Conservation (phyloP, 2,888 invertebrate species). For the Trissoscelio sp. region DNA sequence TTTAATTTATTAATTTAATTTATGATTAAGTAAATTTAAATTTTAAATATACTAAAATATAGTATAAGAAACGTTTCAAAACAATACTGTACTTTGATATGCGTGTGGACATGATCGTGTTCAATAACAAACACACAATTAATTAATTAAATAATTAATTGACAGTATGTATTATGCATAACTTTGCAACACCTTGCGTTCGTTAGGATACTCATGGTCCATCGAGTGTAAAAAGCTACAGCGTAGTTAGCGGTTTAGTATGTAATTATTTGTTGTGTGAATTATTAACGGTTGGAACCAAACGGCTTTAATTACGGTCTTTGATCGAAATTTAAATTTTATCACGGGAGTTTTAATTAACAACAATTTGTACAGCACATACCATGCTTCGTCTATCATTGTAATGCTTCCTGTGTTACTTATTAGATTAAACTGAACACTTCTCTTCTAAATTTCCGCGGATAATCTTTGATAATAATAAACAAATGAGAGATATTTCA, state of each 20-base stretch:
- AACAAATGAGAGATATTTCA: conserved; percentile 6
- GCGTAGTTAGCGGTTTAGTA: conserved; percentile 1
- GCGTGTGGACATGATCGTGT: not conserved
- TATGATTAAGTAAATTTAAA: too few relatives aligned
- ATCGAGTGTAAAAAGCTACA: conserved; percentile 36
- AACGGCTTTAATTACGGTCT: conserved; percentile 41
- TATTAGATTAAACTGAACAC: conserved; percentile 8
- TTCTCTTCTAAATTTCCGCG: not conserved
- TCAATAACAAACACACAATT: not conserved
- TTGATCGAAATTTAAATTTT: conserved; percentile 40
- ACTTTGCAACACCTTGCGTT: not conserved
- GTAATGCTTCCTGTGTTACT: conserved; percentile 19
- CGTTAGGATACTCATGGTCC: conserved; percentile 37
- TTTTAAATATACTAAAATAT: too few relatives aligned
- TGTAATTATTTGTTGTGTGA: conserved; percentile 36
- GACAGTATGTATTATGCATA: conserved; percentile 22
- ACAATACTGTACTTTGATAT: not conserved
- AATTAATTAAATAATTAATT: conserved; percentile 18
- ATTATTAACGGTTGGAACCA: conserved; percentile 50
- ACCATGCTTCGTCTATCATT: conserved; percentile 24
- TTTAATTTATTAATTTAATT: too few relatives aligned
- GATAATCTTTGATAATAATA: conserved; percentile 9
- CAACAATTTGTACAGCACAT: conserved; percentile 41
- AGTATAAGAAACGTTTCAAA: too few relatives aligned
- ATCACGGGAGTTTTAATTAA: conserved; percentile 33